A percentile compares a stretch with the other conserved stretches of the same genome.
Conservation (phyloP, 2,888 invertebrate genomes). For the Cheilosia impressa region DNA sequence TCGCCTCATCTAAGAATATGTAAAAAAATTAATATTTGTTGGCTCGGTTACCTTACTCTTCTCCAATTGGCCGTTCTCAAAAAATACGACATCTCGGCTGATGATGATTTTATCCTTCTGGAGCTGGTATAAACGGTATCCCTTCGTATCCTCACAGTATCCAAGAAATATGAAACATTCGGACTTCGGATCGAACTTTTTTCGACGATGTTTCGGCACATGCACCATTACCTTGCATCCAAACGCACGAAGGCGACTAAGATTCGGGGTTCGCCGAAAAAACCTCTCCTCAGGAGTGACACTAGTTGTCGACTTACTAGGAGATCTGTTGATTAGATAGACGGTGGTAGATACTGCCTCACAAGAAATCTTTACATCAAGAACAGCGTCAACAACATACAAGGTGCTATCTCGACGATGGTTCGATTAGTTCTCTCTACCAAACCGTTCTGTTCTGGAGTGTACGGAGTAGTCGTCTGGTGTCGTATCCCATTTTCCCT, state of each 20-base stretch:
- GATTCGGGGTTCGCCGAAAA: no score
- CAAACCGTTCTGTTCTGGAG: constrained; percentile 18
- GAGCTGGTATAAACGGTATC: background rate
- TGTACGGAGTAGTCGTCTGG: constrained; percentile 1
- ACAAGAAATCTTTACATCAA: no score
- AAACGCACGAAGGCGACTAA: constrained; percentile 30
- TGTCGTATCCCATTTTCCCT: constrained; percentile 3
- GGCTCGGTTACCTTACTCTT: background rate
- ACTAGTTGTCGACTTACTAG: constrained; percentile 1
- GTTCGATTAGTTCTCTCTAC: constrained; percentile 8
- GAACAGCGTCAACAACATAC: no score
- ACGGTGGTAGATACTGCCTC: no score
- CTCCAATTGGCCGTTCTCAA: background rate
- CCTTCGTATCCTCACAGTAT: constrained; percentile 42
- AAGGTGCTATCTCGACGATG: background rate
- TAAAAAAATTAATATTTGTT: background rate
- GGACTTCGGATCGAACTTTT: constrained; percentile 51
- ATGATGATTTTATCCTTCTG: background rate
- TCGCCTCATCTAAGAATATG: no score
- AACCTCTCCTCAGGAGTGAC: background rate
- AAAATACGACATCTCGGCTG: background rate
- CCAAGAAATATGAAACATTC: constrained; percentile 53
- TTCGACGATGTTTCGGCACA: constrained; percentile 55
- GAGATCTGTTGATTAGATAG: no score
- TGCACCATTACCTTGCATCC: constrained; percentile 64